Evolutionary conservation across 2,113 vertebrate species (phyloP), one percentile per base, ranked within the genome.

Genomic region (Bos indicus): DNA sequence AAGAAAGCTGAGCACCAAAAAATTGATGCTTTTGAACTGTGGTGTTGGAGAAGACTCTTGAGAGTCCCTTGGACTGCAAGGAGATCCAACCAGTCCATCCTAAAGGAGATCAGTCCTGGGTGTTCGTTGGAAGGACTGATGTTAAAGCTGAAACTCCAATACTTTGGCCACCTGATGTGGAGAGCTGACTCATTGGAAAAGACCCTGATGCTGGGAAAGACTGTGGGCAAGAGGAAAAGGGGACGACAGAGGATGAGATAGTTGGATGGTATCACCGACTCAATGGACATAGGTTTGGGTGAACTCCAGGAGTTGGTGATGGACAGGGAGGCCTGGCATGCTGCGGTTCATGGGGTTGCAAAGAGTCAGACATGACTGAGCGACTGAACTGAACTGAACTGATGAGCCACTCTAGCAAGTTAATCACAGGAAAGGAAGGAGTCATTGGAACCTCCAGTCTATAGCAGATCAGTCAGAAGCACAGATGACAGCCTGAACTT

Each of bases 291-390:
- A 17, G 64, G n/a, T 71, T 67, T 71, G 64, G 17, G 17, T 36
- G n/a, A 19, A 71, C n/a, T 36, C 64, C 0, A 0, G 64, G 64
- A 71, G 4, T 23, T 71, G n/a, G n/a, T 36, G 4, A 36, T 36
- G 64, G 64, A 71, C 19, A 71, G n/a, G 9, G 2, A 71, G 64
- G 64, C 17, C n/a, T 71, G n/a, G 9, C 2, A 1, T 71, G 17
- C n/a, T 71, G n/a, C 0, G 0, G n/a, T 71, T 36, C 17, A 71
- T 11, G 17, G n/a, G 17, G 64, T 71, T 2, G 9, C n/a, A 71
- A 71, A 71, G n/a, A 71, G n/a, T 36, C 5, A 2, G 64, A 71
- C 64, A 71, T 0, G 2, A 71, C 64, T 71, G 64, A 71, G n/a
- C 0, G 2, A 71, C n/a, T 71, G 64, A 33, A 83, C n/a, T 67